Evolutionary conservation across 2,888 invertebrate species (phyloP).

Genomic region (Cenopis cana): DNA sequence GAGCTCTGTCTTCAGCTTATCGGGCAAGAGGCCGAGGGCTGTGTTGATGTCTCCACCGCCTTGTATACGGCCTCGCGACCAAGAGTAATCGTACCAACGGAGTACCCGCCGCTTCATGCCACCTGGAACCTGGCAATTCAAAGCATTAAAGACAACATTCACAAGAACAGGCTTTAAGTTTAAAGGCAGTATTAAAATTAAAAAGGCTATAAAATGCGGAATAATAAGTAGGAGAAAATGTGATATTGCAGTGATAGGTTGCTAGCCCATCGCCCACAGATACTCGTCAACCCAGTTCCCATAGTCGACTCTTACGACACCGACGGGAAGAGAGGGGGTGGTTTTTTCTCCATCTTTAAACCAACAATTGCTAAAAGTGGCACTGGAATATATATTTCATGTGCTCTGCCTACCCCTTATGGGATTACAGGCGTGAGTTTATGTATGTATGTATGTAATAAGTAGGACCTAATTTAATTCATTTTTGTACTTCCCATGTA

Average conservation of each 20-base stretch:
- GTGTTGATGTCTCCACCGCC: constrained; percentile 99
- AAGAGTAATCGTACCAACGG: constrained; percentile 99
- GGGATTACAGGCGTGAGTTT: too few relatives aligned
- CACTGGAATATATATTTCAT: too few relatives aligned
- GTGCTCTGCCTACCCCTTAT: too few relatives aligned
- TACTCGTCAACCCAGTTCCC: too few relatives aligned
- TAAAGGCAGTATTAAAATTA: background rate
- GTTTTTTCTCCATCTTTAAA: too few relatives aligned
- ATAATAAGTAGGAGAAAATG: too few relatives aligned
- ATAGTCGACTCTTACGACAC: too few relatives aligned
- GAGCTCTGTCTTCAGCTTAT: constrained; percentile 98
- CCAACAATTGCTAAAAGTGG: too few relatives aligned
- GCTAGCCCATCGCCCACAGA: too few relatives aligned
- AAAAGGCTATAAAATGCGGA: background rate
- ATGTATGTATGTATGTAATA: too few relatives aligned
- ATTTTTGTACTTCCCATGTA: background rate
- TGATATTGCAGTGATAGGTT: too few relatives aligned
- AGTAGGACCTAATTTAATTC: background rate
- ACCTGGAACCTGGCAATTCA: constrained; percentile 88
- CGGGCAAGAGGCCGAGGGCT: constrained; percentile 95
- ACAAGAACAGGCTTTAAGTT: background rate
- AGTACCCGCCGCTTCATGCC: constrained; percentile 98
- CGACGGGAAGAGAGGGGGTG: too few relatives aligned
- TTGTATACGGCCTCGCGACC: constrained; percentile 98
- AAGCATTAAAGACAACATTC: background rate